Conservation (phyloP, 2,888 invertebrate genomes). For the Pyrgus malvae region DNA sequence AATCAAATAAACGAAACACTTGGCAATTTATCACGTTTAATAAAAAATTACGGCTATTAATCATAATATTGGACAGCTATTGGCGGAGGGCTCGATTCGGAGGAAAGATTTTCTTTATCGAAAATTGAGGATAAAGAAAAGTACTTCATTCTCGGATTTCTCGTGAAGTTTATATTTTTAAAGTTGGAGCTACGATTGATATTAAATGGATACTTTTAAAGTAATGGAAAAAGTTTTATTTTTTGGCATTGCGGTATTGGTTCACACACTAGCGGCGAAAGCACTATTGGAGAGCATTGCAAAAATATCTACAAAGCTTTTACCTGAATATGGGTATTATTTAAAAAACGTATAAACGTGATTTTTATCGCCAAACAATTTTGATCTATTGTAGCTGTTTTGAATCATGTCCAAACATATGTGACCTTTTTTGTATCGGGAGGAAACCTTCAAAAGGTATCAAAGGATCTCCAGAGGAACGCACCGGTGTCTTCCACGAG, state of each 20-base stretch:
- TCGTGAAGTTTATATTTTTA: constrained; percentile 14
- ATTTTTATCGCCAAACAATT: too few relatives aligned
- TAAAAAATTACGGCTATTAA: constrained; percentile 63
- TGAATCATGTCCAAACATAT: too few relatives aligned
- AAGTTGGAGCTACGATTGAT: constrained; percentile 44
- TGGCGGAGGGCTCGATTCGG: constrained; percentile 46
- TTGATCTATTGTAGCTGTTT: too few relatives aligned
- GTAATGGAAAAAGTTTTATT: constrained; percentile 12
- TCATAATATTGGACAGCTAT: constrained; percentile 63
- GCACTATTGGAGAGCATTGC: not conserved
- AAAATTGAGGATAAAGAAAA: constrained; percentile 18
- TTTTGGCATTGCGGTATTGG: constrained; percentile 2
- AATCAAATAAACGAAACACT: constrained; percentile 31
- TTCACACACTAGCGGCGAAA: not conserved
- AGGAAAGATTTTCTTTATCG: constrained; percentile 38
- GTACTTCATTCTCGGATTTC: constrained; percentile 10
- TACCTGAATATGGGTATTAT: too few relatives aligned
- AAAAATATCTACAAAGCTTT: not conserved
- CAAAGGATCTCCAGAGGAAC: too few relatives aligned
- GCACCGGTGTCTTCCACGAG: too few relatives aligned
- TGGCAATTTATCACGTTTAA: constrained; percentile 33
- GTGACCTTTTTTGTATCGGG: too few relatives aligned
- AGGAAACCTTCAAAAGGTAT: too few relatives aligned
- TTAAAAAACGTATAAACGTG: too few relatives aligned
- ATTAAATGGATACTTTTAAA: constrained; percentile 8